A percentile compares a stretch with the other conserved stretches of the same genome.
phyloP scores from a whole-genome alignment of 1,140 invertebrate genomes.

The Trissolcus basalis region DNA sequence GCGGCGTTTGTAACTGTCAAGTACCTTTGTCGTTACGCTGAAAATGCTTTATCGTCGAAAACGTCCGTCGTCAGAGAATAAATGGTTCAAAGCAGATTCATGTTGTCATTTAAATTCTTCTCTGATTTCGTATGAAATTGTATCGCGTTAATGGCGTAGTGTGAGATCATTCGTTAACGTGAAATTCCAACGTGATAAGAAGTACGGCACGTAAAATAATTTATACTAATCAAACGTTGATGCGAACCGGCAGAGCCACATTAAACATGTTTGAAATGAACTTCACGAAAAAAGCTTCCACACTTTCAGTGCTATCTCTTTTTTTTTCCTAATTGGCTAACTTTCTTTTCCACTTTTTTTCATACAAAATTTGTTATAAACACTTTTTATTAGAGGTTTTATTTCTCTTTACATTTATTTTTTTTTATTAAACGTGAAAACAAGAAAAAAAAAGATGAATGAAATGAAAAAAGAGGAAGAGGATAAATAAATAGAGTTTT shows the following conservation, averaged over 20 bases:
- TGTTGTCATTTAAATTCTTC: slow-evolving; percentile 39
- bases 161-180: slow-evolving; percentile 29
- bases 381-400: no score
- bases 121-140: slow-evolving; percentile 41
- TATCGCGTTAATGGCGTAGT: slow-evolving; percentile 17
- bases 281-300: no score
- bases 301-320: no score
- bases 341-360: no score
- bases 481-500: no score
- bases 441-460: no score
- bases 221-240: slow-evolving; percentile 19
- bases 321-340: no score
- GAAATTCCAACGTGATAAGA: slow-evolving; percentile 11
- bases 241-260: not conserved
- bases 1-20: slow-evolving; percentile 8
- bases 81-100: slow-evolving; percentile 20
- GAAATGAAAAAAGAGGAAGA: no score
- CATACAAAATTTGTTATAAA: no score
- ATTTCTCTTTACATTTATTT: no score
- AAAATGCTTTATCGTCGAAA: slow-evolving; percentile 33
- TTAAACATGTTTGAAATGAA: not conserved
- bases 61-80: slow-evolving; percentile 12
- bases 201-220: not conserved
- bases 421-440: no score
- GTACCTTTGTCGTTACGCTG: slow-evolving; percentile 18